Evolutionary conservation across 2,113 vertebrate species (phyloP), one percentile per base, ranked within the genome.

Genomic region (Poeciliopsis prolifica): DNA sequence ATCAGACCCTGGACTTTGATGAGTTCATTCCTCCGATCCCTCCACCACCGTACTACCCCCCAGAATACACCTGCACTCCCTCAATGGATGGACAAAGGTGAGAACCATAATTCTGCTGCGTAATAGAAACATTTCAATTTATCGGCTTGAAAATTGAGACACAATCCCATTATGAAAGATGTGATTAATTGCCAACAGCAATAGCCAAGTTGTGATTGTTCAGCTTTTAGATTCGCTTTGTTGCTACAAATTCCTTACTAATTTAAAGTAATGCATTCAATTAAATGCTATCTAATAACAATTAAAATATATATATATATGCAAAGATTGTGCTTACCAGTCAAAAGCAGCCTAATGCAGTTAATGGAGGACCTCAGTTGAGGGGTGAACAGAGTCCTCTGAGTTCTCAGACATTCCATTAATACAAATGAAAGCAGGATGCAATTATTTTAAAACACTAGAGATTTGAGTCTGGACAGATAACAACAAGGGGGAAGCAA

Each of bases 11-110:
- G 94, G 98, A 98, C 91, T 98, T 98, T 19, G 98, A 99, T 17
- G 98, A 99, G 92, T 99, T 99, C 79, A 96, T 99, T 35, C 95
- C 97, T 6, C 98, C 98, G 0, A 97, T 99, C 15, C 98, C 98
- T 0, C 98, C 98, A 5, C 98, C 98, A 0, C 98, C 98, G 5
- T 99, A 99, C 86, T 99, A 99, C 91, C 98, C 98, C 0, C 98
- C 98, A 0, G 98, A 99, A 66, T 99, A 99, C 77, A 97, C 95
- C 92, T 97, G 96, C 82, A 98, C 96, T 0, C 98, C 97, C 4
- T 91, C 94, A 2, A 81, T 94, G 19, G 97, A 99, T 64, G 92
- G 95, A 3, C 97, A 96, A 85, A 98, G 98, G 98, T 95, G 84
- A 85, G 74, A 28, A 0, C 0, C 15, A 15, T 40, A 72, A 24